phyloP scores from a whole-genome alignment of 2,113 vertebrate species.

The Craseonycteris thonglongyai region DNA sequence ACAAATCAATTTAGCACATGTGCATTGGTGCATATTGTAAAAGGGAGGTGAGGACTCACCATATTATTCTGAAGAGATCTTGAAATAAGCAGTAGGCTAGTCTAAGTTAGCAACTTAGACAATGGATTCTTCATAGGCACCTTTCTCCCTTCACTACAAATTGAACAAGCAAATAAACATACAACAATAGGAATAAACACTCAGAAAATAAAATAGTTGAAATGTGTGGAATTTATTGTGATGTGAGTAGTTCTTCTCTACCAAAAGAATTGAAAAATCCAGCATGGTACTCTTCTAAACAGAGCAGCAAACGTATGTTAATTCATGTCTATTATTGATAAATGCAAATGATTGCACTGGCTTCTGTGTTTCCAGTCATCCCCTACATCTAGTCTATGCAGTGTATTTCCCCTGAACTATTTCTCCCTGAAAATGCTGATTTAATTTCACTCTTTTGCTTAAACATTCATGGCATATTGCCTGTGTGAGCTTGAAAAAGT shows the following conservation, averaged over 20 bases:
- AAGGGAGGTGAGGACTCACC: neutral
- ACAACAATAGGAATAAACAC: neutral
- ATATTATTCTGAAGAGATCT: neutral
- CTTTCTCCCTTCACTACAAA: neutral
- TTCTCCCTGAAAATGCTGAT: neutral
- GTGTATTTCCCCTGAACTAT: neutral
- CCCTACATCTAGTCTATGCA: neutral
- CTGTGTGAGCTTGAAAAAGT: neutral
- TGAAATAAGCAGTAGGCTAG: neutral
- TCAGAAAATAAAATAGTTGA: neutral
- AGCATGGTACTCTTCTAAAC: neutral
- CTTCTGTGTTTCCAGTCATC: neutral
- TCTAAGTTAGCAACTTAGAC: neutral
- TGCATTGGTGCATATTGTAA: neutral
- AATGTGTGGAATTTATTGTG: neutral
- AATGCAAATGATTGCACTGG: neutral
- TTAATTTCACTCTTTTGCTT: neutral
- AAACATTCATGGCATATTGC: neutral
- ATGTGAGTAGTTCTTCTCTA: neutral
- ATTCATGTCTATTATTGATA: neutral
- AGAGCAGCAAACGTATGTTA: neutral
- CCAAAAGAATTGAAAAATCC: neutral
- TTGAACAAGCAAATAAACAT: conserved; percentile 7
- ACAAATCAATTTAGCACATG: neutral
- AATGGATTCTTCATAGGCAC: neutral